Conservation (phyloP, 2,797 vertebrate genomes). For the Mormyrus proboscirostris region DNA sequence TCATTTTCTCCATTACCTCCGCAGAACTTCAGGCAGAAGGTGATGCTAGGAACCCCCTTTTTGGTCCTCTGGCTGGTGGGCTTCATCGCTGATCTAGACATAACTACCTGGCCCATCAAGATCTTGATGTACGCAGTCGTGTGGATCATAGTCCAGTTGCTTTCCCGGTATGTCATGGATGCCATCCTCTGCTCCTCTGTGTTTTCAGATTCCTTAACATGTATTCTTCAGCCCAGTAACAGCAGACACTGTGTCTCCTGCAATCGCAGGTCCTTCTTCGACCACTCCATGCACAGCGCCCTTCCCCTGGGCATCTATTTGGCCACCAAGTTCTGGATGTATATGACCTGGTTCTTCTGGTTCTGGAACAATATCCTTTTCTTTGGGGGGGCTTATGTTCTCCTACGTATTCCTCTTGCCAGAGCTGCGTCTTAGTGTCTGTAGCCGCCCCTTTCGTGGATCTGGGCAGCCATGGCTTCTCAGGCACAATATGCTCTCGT, state of each 20-base stretch:
- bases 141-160: constrained; percentile 91
- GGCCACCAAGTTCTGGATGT: constrained; percentile 99
- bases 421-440: background rate
- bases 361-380: constrained; percentile 99
- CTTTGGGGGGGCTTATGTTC: background rate
- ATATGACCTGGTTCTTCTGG: constrained; percentile 98
- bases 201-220: background rate
- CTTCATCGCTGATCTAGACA: constrained; percentile 94
- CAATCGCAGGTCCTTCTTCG: constrained; percentile 83
- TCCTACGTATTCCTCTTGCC: background rate
- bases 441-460: background rate
- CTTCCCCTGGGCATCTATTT: constrained; percentile 97
- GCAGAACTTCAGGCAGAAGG: constrained; percentile 96
- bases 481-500: background rate
- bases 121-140: constrained; percentile 88
- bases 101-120: constrained; percentile 96
- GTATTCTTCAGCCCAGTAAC: background rate
- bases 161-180: constrained; percentile 82
- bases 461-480: background rate
- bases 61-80: constrained; percentile 96
- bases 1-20: background rate
- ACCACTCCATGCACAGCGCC: constrained; percentile 99
- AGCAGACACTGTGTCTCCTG: constrained; percentile 16
- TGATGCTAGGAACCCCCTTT: constrained; percentile 98
- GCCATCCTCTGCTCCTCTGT: background rate